phyloP scores from a whole-genome alignment of 2,888 invertebrate species.

The Drosophila diplacantha region DNA sequence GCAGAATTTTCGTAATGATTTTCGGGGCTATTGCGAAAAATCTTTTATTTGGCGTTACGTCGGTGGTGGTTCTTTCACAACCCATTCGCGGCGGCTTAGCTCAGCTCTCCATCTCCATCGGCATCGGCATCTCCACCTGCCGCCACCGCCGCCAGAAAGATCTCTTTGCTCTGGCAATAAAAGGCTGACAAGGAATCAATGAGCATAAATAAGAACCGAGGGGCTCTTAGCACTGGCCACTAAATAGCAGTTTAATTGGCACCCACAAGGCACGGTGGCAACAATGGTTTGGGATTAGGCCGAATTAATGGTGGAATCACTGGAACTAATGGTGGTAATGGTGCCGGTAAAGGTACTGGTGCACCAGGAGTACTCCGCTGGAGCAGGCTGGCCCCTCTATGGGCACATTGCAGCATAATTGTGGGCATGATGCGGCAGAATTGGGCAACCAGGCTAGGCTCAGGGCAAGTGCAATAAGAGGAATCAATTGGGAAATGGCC shows the following conservation, averaged over 20 bases:
- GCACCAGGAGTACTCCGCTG: constrained; percentile 14
- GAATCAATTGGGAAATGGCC: constrained; percentile 10
- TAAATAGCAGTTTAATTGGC: constrained; percentile 69
- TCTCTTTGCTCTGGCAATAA: constrained; percentile 33
- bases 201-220: constrained; percentile 58
- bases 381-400: constrained; percentile 28
- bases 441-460: constrained; percentile 32
- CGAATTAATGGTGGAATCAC: constrained; percentile 38
- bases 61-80: constrained; percentile 38
- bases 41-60: constrained; percentile 36
- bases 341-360: not conserved
- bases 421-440: constrained; percentile 55
- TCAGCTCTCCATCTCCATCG: constrained; percentile 8
- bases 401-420: constrained; percentile 54
- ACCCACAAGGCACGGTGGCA: constrained; percentile 32
- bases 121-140: constrained; percentile 43
- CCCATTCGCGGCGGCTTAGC: constrained; percentile 14
- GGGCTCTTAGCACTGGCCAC: constrained; percentile 51
- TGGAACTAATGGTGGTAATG: constrained; percentile 1
- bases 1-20: constrained; percentile 69
- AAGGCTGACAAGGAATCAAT: constrained; percentile 54
- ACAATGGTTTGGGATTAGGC: constrained; percentile 44
- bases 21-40: constrained; percentile 40
- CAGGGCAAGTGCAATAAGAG: constrained; percentile 1
- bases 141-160: constrained; percentile 4